A percentile compares a stretch with the other conserved stretches of the same genome.
These are phyloP conservation scores for Callinectes sapidus DNA, from an alignment of 2,888 invertebrate species.

Conservation along the genomic window DNA sequence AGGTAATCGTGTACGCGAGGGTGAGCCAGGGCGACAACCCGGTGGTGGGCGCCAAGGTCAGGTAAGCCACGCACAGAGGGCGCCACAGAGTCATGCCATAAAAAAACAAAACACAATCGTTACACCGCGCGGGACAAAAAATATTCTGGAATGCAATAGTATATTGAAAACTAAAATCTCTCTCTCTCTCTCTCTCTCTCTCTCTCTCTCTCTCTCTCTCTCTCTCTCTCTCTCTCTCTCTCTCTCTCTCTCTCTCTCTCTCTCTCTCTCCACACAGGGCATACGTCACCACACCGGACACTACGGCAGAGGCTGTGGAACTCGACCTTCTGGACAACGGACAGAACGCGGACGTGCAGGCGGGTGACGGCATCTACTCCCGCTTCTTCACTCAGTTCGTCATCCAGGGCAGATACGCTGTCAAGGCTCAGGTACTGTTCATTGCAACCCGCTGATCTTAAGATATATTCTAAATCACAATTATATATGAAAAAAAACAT, in stretches of 20 bases:
- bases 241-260: not conserved
- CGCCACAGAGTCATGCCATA: not conserved
- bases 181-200: not conserved
- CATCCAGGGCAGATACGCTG: slow-evolving; percentile 36
- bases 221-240: not conserved
- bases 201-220: too few species aligned
- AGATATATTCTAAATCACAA: not conserved
- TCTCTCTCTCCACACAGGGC: not conserved
- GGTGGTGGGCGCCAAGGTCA: slow-evolving; percentile 52
- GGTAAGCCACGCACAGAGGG: slow-evolving; percentile 21
- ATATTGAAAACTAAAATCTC: not conserved
- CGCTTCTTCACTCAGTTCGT: slow-evolving; percentile 48
- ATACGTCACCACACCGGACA: not conserved
- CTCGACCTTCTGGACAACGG: not conserved
- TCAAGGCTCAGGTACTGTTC: slow-evolving; percentile 41
- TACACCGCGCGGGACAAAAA: not conserved
- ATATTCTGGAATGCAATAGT: too few species aligned
- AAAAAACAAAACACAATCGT: not conserved
- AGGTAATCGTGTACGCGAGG: slow-evolving; percentile 43
- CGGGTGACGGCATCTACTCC: slow-evolving; percentile 38
- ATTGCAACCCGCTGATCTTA: not conserved
- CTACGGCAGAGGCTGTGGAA: not conserved
- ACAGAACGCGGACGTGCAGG: not conserved
- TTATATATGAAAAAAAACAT: too few species aligned
- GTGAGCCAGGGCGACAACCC: slow-evolving; percentile 52